phyloP scores from a whole-genome alignment of 2,113 vertebrate species.

The Lophotis ruficrista region DNA sequence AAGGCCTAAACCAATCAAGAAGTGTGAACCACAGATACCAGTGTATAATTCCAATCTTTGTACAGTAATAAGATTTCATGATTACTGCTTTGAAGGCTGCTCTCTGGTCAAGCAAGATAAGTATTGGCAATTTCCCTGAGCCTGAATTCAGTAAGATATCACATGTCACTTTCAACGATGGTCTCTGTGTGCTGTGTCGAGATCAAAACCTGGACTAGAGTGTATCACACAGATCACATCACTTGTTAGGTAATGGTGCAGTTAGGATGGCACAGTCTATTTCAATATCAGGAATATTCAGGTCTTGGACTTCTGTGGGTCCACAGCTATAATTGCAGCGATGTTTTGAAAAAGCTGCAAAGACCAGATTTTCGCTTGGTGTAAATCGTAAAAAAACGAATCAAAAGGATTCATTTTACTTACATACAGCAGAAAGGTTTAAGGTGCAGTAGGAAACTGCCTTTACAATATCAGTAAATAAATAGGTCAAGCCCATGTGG shows the following conservation, averaged over 20 bases:
- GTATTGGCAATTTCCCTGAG: slow-evolving; percentile 63
- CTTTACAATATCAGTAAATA: not conserved
- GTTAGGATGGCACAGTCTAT: slow-evolving; percentile 15
- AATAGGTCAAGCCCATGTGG: not conserved
- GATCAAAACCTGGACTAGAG: slow-evolving; percentile 64
- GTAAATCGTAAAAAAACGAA: too few relatives aligned
- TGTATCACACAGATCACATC: slow-evolving; percentile 63
- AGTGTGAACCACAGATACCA: slow-evolving; percentile 36
- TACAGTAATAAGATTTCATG: slow-evolving; percentile 68
- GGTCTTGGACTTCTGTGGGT: not conserved
- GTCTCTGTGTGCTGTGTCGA: slow-evolving; percentile 38
- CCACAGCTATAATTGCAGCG: not conserved
- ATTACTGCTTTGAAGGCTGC: slow-evolving; percentile 65
- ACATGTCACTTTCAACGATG: slow-evolving; percentile 54
- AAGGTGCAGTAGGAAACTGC: not conserved
- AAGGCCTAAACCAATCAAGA: slow-evolving; percentile 55
- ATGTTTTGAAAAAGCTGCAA: not conserved
- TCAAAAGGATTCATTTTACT: not conserved
- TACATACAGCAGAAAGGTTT: not conserved
- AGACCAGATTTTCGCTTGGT: not conserved
- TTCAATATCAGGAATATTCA: slow-evolving; percentile 55
- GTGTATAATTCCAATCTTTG: slow-evolving; percentile 69
- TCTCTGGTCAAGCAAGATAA: slow-evolving; percentile 71
- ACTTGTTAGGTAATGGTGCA: slow-evolving; percentile 3
- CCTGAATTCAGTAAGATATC: slow-evolving; percentile 57